A percentile compares a stretch with the other conserved stretches of the same genome.
These are phyloP conservation scores for Oxycera nigricornis DNA, from an alignment of 2,888 invertebrate species.

Conservation along the genomic window DNA sequence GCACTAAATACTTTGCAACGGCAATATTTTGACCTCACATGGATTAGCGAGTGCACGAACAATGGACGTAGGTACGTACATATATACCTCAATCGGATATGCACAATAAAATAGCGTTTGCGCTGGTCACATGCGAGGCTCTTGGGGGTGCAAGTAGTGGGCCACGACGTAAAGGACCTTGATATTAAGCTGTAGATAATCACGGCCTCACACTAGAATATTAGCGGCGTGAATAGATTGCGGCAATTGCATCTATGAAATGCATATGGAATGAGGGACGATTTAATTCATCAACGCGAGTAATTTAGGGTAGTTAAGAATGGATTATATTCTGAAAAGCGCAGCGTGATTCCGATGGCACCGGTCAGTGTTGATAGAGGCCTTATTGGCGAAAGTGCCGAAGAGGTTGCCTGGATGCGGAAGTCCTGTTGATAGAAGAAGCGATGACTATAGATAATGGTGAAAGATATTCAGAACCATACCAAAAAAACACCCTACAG, in stretches of 20 bases:
- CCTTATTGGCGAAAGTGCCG: no score
- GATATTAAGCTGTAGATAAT: constrained; percentile 10
- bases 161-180: constrained; percentile 7
- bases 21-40: constrained; percentile 32
- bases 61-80: background rate
- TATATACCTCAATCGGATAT: constrained; percentile 27
- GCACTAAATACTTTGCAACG: background rate
- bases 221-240: constrained; percentile 4
- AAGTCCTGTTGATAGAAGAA: no score
- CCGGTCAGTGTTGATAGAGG: no score
- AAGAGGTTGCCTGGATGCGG: no score
- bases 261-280: background rate
- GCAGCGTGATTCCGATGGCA: no score
- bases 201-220: constrained; percentile 28
- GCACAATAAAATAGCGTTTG: constrained; percentile 31
- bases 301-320: background rate
- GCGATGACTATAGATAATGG: no score
- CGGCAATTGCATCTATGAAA: background rate
- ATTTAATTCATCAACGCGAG: background rate
- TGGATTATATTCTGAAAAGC: background rate
- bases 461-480: no score
- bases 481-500: no score
- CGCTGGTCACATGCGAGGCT: background rate
- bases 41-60: background rate
- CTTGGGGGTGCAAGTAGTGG: no score